Conservation (phyloP, 2,113 vertebrate genomes). For the Rhinogobius similis region DNA sequence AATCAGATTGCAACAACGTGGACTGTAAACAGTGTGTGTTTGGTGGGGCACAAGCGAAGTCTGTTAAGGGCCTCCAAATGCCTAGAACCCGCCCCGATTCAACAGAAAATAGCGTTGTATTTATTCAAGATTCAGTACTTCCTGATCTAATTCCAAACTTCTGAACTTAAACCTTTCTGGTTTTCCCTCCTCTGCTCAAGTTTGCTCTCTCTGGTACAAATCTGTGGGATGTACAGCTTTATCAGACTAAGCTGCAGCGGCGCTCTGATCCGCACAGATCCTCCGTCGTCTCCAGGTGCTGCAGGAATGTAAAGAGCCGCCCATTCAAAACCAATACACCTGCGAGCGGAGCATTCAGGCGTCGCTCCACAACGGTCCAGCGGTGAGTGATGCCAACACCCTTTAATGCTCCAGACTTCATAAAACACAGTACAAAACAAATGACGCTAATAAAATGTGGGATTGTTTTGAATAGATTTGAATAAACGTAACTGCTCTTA, state of each 20-base stretch:
- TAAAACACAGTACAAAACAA: conserved; percentile 18
- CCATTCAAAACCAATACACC: conserved; percentile 38
- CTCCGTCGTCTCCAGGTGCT: conserved; percentile 41
- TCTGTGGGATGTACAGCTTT: conserved; percentile 27
- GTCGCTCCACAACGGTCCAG: not conserved
- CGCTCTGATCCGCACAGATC: conserved; percentile 10
- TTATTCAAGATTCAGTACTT: not conserved
- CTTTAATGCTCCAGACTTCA: not conserved
- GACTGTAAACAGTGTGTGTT: too few relatives aligned
- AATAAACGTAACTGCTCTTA: not conserved
- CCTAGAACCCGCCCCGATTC: too few relatives aligned
- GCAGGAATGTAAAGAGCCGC: conserved; percentile 29
- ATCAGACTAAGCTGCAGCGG: conserved; percentile 10
- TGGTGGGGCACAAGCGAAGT: too few relatives aligned
- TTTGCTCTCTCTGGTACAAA: conserved; percentile 23
- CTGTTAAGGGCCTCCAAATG: too few relatives aligned
- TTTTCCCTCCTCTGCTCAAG: not conserved
- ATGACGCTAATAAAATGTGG: not conserved
- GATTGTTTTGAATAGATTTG: conserved; percentile 6
- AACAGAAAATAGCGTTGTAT: too few relatives aligned
- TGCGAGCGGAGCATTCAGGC: conserved; percentile 38
- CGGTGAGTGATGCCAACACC: conserved; percentile 22
- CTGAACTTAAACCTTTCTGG: not conserved
- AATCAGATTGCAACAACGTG: too few relatives aligned
- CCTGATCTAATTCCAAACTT: not conserved